These are phyloP conservation scores for Cheilosia variabilis DNA, from an alignment of 2,888 invertebrate species.

Conservation along the genomic window DNA sequence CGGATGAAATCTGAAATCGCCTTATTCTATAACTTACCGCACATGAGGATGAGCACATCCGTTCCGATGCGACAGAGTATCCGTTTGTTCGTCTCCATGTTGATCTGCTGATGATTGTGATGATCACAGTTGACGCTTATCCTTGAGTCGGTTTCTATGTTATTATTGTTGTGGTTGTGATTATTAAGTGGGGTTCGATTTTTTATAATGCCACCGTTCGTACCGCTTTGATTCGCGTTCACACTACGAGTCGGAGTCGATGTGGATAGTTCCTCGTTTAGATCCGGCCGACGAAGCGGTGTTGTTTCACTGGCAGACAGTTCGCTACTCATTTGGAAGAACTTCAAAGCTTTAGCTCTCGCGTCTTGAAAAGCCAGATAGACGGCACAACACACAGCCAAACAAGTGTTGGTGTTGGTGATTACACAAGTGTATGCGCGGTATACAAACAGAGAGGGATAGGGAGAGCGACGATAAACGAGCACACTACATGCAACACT, in stretches of 20 bases:
- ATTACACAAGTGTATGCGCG: constrained; percentile 1
- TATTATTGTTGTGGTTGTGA: constrained; percentile 76
- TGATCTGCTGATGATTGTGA: constrained; percentile 58
- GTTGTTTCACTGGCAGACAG: constrained; percentile 82
- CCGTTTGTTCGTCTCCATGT: constrained; percentile 82
- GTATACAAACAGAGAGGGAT: constrained; percentile 17
- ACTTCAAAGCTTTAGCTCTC: constrained; percentile 77
- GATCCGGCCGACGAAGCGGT: constrained; percentile 82
- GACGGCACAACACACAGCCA: constrained; percentile 21
- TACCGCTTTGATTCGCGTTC: constrained; percentile 67
- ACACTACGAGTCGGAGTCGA: constrained; percentile 76
- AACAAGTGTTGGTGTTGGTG: constrained; percentile 37
- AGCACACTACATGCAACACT: constrained; percentile 48
- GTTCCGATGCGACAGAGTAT: constrained; percentile 87
- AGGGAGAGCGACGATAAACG: constrained; percentile 20
- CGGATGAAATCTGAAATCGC: too few species aligned
- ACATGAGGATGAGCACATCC: constrained; percentile 88
- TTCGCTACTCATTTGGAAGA: constrained; percentile 82
- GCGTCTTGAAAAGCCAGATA: constrained; percentile 32
- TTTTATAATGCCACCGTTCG: constrained; percentile 58
- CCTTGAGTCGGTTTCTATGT: constrained; percentile 74
- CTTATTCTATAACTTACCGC: constrained; percentile 86
- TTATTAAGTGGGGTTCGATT: constrained; percentile 28
- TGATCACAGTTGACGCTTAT: constrained; percentile 74
- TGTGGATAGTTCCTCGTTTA: constrained; percentile 76